phyloP scores from a whole-genome alignment of 2,113 vertebrate genomes.

The Columbina picui region DNA sequence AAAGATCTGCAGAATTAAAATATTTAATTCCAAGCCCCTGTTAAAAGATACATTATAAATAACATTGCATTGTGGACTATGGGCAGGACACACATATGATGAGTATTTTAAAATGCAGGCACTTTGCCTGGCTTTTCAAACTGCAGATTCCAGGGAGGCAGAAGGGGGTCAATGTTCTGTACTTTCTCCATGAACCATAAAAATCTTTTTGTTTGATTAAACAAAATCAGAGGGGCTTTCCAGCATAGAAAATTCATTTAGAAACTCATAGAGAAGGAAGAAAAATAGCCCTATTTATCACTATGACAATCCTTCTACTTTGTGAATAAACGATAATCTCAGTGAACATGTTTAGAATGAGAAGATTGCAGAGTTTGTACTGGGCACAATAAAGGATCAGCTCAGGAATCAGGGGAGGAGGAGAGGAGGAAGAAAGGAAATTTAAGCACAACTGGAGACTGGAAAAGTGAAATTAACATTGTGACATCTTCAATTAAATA shows the following conservation, averaged over 20 bases:
- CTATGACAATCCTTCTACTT: background rate
- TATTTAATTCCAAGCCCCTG: background rate
- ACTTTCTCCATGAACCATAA: background rate
- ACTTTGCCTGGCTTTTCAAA: background rate
- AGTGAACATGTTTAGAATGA: constrained; percentile 4
- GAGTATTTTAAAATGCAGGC: background rate
- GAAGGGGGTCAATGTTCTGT: background rate
- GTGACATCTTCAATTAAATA: background rate
- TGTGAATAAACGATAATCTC: background rate
- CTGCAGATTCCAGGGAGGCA: background rate
- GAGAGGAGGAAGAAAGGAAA: background rate
- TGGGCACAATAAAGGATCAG: background rate
- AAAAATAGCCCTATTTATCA: constrained; percentile 26
- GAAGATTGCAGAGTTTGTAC: constrained; percentile 12
- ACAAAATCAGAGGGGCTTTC: background rate
- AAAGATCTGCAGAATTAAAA: background rate
- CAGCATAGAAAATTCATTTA: constrained; percentile 11
- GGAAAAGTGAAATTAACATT: constrained; percentile 16
- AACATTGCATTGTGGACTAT: background rate
- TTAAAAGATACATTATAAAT: background rate
- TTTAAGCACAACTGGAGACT: constrained; percentile 17
- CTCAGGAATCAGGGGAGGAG: background rate
- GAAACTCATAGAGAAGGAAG: background rate
- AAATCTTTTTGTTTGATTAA: constrained; percentile 15
- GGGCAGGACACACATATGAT: background rate